These are phyloP conservation scores for Microcebus murinus DNA, from an alignment of 2,113 vertebrate genomes.

Conservation along the genomic window DNA sequence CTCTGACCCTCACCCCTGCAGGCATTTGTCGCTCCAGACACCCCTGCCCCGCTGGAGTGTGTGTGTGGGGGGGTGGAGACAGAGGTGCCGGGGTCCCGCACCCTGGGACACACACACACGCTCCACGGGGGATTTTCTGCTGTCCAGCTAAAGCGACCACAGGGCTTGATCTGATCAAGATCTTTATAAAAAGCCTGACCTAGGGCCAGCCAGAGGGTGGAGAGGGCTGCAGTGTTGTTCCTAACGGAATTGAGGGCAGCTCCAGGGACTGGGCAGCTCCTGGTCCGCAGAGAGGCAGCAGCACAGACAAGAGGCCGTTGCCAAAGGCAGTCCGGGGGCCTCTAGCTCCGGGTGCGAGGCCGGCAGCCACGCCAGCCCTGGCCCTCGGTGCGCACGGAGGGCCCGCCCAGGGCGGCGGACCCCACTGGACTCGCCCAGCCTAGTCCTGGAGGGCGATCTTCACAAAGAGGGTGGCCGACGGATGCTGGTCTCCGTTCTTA, in stretches of 20 bases:
- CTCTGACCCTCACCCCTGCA: background rate
- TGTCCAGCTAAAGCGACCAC: background rate
- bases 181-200: constrained; percentile 67
- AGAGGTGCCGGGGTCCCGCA: background rate
- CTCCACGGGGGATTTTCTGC: background rate
- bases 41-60: too few relatives aligned
- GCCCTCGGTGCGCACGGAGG: background rate
- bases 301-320: background rate
- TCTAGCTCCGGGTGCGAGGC: background rate
- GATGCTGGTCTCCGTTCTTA: constrained; percentile 89
- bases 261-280: background rate
- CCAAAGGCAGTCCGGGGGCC: background rate
- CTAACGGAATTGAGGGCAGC: constrained; percentile 13
- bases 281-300: background rate
- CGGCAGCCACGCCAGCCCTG: background rate
- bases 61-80: background rate
- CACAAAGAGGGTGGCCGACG: constrained; percentile 94
- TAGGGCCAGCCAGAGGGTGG: background rate
- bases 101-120: background rate
- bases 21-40: background rate
- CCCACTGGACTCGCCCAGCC: background rate
- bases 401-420: background rate
- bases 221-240: constrained; percentile 27
- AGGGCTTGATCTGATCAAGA: background rate
- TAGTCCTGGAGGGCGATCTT: constrained; percentile 87